A percentile compares a stretch with the other conserved stretches of the same genome.
phyloP scores from a whole-genome alignment of 2,797 vertebrate species.

The Sciurus carolinensis region DNA sequence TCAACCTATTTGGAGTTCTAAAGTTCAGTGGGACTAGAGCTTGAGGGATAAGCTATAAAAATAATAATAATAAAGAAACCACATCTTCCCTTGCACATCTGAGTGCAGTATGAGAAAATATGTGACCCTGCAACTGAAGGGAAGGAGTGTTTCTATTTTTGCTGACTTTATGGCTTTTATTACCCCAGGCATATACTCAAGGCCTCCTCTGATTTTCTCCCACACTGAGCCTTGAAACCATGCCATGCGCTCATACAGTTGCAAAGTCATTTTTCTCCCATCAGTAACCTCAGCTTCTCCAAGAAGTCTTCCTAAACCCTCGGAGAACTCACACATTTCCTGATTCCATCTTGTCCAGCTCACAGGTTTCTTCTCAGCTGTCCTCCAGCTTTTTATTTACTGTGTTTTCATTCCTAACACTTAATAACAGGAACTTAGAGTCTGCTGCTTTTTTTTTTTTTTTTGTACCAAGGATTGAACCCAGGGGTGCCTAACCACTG shows the following conservation, averaged over 20 bases:
- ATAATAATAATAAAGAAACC: conserved; percentile 25
- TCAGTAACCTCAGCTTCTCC: conserved; percentile 41
- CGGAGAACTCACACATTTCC: background rate
- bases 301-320: conserved; percentile 50
- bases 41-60: conserved; percentile 69
- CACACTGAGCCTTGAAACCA: conserved; percentile 53
- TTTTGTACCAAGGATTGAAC: too few species aligned
- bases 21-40: conserved; percentile 53
- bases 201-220: conserved; percentile 63
- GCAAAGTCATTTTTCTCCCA: conserved; percentile 40
- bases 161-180: conserved; percentile 71
- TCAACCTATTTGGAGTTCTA: conserved; percentile 67
- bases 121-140: conserved; percentile 10
- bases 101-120: conserved; percentile 55
- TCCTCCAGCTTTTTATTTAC: background rate
- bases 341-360: background rate
- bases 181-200: conserved; percentile 62
- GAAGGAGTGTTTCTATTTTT: conserved; percentile 67
- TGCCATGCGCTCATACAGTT: background rate
- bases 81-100: conserved; percentile 32
- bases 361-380: background rate
- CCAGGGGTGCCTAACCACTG: too few species aligned
- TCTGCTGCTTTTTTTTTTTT: background rate
- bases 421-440: background rate
- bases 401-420: background rate